These are phyloP conservation scores for Haliclystus octoradiatus DNA, from an alignment of 30 jellyfish, hydroid and myxozoan genomes.

Conservation along the genomic window DNA sequence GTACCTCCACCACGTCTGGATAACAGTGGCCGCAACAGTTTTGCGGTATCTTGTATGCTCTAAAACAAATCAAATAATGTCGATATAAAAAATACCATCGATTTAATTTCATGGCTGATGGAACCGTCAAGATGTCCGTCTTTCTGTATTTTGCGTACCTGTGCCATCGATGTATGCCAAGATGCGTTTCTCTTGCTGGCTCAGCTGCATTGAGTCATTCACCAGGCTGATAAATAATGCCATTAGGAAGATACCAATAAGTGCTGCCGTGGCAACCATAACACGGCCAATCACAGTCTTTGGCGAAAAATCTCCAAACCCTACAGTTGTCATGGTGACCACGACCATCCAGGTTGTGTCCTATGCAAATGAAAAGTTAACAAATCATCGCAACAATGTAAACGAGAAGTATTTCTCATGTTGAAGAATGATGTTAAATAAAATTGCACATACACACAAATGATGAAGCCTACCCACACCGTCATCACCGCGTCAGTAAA, in stretches of 20 bases:
- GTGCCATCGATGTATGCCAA: conserved; percentile 67
- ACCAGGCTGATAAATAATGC: conserved; percentile 77
- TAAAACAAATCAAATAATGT: not conserved
- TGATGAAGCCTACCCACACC: no score
- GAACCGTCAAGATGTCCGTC: no score
- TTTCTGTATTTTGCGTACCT: conserved; percentile 26
- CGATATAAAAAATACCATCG: not conserved
- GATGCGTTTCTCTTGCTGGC: conserved; percentile 64
- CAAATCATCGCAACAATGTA: no score
- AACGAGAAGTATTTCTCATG: no score
- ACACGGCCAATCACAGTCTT: conserved; percentile 45
- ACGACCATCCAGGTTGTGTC: conserved; percentile 88
- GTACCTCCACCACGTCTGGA: conserved; percentile 5
- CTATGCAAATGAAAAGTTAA: conserved; percentile 6
- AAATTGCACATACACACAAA: no score
- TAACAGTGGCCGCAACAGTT: not conserved
- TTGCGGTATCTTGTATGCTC: not conserved
- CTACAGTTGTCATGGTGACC: conserved; percentile 90
- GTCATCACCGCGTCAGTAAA: no score
- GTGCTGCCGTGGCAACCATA: conserved; percentile 54
- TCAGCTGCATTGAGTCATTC: conserved; percentile 63
- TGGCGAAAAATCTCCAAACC: conserved; percentile 80
- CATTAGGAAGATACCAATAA: conserved; percentile 77
- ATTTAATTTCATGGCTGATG: no score
- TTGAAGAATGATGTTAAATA: no score